A percentile compares a stretch with the other conserved stretches of the same genome.
phyloP scores from a whole-genome alignment of 2,888 invertebrate genomes.

The Epistrophe grossulariae region DNA sequence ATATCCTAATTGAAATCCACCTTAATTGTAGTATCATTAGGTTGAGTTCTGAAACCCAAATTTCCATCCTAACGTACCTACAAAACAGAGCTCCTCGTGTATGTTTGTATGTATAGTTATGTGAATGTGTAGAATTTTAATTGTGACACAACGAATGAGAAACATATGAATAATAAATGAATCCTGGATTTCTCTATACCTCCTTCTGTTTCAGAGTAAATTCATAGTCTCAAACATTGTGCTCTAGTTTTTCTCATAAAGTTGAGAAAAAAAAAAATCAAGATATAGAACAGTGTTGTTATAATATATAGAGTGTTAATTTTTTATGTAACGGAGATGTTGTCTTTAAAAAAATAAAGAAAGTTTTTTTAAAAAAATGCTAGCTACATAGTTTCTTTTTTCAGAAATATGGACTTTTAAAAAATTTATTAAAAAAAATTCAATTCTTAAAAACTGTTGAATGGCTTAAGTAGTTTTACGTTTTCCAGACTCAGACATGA shows the following conservation, averaged over 20 bases:
- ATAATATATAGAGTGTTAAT: neutral
- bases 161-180: slow-evolving; percentile 67
- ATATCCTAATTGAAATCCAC: slow-evolving; percentile 69
- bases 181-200: slow-evolving; percentile 8
- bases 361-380: too few relatives aligned
- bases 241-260: slow-evolving; percentile 23
- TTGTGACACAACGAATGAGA: slow-evolving; percentile 47
- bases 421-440: too few relatives aligned
- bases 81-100: neutral
- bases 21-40: slow-evolving; percentile 62
- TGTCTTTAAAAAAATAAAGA: too few relatives aligned
- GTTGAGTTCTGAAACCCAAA: slow-evolving; percentile 35
- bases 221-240: slow-evolving; percentile 3
- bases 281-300: slow-evolving; percentile 4
- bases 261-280: neutral
- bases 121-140: slow-evolving; percentile 11
- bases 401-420: too few relatives aligned
- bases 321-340: too few relatives aligned
- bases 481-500: too few relatives aligned
- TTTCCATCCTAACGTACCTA: neutral
- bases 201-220: neutral
- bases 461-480: too few relatives aligned
- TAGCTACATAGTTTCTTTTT: too few relatives aligned
- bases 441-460: too few relatives aligned
- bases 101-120: neutral